Evolutionary conservation across 2,888 invertebrate genomes (phyloP), one percentile per base, ranked within the genome.

Genomic region (Orthosia incerta): DNA sequence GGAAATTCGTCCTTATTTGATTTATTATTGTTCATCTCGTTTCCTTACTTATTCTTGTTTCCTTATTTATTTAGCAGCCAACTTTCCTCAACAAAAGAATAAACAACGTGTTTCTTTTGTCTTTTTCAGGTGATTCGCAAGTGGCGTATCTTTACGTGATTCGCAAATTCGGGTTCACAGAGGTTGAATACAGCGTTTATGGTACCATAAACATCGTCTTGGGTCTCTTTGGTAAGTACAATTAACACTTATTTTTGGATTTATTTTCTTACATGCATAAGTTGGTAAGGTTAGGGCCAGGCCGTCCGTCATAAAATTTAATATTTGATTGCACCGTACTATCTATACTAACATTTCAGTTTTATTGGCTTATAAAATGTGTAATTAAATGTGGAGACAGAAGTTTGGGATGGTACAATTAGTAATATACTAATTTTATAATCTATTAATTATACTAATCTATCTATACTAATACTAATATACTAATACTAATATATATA

Each of bases 151-250:
- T 96, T 67, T 96, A 96, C 86, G 93, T 94, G 31, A 95, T 96
- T 84, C 92, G 94, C 61, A 95, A 94, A 89, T 96, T 96, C 82
- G 93, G 92, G 78, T 94, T 96, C 76, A 94, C 92, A 7, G 96
- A 94, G 89, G 94, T 96, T 53, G 96, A 96, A 80, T 96, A 94
- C 90, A 96, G 96, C 82, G 71, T 96, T 83, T 96, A 95, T 87
- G 94, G 95, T 7, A 94, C 96, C 16, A 94, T 95, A 69, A 96
- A 95, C 86, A 95, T 96, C 70, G 88, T 94, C n/a, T 87, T 96
- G 50, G 96, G 96, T 39, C 88, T 96, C 63, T 87, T 94, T 68
- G 96, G 96, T 96, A 87, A 93, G 95, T 91, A 69, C 79, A 83
- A 85, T 88, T 84, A 78, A 67, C 60, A 65, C 74, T 69, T 60